Base-by-base conservation (phyloP, 2,797 vertebrate species). In the Enteromius trimaculatus region DNA sequence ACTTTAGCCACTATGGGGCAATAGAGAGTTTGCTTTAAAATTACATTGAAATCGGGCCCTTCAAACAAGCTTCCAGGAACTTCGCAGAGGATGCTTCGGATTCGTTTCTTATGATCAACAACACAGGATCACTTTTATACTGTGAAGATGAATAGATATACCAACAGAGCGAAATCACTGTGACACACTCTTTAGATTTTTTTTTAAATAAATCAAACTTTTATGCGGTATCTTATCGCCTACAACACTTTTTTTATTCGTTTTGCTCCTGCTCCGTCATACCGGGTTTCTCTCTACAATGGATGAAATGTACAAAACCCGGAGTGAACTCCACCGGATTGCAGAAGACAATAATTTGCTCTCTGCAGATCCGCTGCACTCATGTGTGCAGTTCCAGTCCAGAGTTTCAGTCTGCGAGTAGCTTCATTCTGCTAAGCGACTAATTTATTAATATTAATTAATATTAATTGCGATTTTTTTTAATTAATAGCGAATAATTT, bases 1-100 rank as follows among this genome's bases (percentile, higher is more conserved):
- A 21, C 7, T n/a, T 85, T 3, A 60, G 78, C 84, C 86, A 86
- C 79, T 44, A 13, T 58, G 76, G 60, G 84, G 85, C 81, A 85
- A 76, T 74, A 87, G 53, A 77, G 79, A 60, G 34, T 72, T 77
- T 58, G 16, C 23, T 80, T 44, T 74, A 47, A 69, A 81, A 77
- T 60, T 42, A 26, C 21, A 31, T 44, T 69, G 34, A 68, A 68
- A 55, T 19, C 10, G 26, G 26, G 3, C 4, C 17, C 44, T 75
- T 82, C 8, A 31, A 31, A 31, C 14, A 75, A 8, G 10, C 6
- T 62, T 29, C 6, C 6, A 72, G 37, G 16, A 42, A 65, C 8
- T 34, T 44, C 23, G 16, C 37, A 47, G 19, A 39, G 2, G 14
- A 76, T 47, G 19, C 14, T 31, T 6, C 17, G 1, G 31, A n/a